Conservation (phyloP, 2,888 invertebrate genomes). For the Copidosoma aretas region DNA sequence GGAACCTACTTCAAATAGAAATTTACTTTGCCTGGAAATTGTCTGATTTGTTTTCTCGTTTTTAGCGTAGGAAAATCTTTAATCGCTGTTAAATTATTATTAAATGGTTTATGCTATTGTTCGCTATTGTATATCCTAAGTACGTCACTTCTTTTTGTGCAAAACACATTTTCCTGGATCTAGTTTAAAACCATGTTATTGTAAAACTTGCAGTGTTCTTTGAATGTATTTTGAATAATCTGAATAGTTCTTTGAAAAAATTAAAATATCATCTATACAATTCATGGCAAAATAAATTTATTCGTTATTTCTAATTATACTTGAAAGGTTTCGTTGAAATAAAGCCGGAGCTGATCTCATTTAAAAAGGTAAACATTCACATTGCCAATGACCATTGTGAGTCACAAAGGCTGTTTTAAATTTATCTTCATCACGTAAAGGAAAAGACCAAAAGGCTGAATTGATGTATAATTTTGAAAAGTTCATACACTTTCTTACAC, state of each 20-base stretch:
- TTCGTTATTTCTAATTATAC: conserved; percentile 41
- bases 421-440: conserved; percentile 31
- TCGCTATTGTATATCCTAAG: too few relatives aligned
- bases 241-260: conserved; percentile 41
- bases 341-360: conserved; percentile 56
- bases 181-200: too few relatives aligned
- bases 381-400: conserved; percentile 49
- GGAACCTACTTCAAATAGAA: conserved; percentile 34
- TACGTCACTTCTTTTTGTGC: too few relatives aligned
- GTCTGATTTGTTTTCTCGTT: conserved; percentile 38
- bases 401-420: conserved; percentile 53
- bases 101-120: too few relatives aligned
- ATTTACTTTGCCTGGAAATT: conserved; percentile 36
- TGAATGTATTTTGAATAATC: conserved; percentile 40
- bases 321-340: conserved; percentile 50
- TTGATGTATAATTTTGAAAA: conserved; percentile 38
- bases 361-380: conserved; percentile 56
- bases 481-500: neutral
- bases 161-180: too few relatives aligned
- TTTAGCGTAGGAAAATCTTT: too few relatives aligned
- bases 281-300: conserved; percentile 36
- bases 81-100: too few relatives aligned
- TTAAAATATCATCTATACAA: conserved; percentile 38
- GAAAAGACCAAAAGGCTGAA: conserved; percentile 58
- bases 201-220: too few relatives aligned